Evolutionary conservation across 2,888 invertebrate species (phyloP), one percentile per base, ranked within the genome.

Genomic region (Cosmopolites sordidus): DNA sequence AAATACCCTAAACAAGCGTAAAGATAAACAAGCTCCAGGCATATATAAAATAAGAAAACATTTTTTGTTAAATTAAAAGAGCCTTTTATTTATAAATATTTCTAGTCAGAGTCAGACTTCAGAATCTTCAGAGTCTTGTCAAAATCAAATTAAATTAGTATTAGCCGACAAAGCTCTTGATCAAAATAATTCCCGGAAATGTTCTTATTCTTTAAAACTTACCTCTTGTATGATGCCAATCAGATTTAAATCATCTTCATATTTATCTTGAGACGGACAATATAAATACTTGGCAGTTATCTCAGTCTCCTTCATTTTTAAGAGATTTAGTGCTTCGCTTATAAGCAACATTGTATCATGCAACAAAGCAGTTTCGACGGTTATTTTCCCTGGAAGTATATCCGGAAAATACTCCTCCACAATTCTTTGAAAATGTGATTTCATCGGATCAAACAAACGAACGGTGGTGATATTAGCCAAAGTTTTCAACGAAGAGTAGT

Each of bases 381-480:
- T 48, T 6, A 58, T 52, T 55, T 52, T 29, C 6, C 16, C 43
- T 14, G 54, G 48, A n/a, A 17, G 11, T 11, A 49, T 43, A 29
- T 52, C 42, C 11, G 55, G 52, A 47, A 49, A 58, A 44, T 55
- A 52, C 9, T 49, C 40, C 15, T 48, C 38, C 17, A 62, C 48
- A 33, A 50, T 53, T 6, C 29, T 60, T 48, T 53, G 40, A 3
- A 83, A 77, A 77, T 77, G 1, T 77, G 73, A 52, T 77, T 78
- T 0, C 16, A 77, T 73, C 16, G 79, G 74, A 63, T 82, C 79
- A 0, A 87, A 78, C 50, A 89, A 67, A 61, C 84, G 78, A 58
- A 87, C 76, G 0, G 85, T 83, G 0, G 87, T 86, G 1, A 89
- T 83, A 64, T 87, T 87, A 0, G 84, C 83, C 53, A 79, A 79